These are phyloP conservation scores for Planiliza haematocheilus DNA, from an alignment of 2,113 vertebrate genomes.

Conservation along the genomic window DNA sequence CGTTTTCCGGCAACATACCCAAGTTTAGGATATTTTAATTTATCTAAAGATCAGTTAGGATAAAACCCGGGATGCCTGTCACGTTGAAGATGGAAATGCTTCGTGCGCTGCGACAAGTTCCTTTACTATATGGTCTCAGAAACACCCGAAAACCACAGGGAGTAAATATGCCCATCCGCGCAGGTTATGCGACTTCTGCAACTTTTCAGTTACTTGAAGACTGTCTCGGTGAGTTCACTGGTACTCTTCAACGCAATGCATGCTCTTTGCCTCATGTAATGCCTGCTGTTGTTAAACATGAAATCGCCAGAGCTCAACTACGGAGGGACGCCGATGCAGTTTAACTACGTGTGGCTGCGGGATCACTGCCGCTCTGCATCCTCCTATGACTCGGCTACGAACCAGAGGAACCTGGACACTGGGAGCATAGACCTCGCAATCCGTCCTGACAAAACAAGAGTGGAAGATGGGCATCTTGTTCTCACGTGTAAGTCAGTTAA, in stretches of 20 bases:
- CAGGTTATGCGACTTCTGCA: conserved; percentile 4
- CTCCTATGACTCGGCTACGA: conserved; percentile 89
- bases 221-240: conserved; percentile 74
- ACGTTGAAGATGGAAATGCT: conserved; percentile 12
- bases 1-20: no score
- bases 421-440: conserved; percentile 88
- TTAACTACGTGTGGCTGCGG: conserved; percentile 93
- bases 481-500: conserved; percentile 87
- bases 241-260: not conserved
- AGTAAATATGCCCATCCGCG: conserved; percentile 11
- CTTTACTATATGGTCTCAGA: not conserved
- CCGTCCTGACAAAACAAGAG: conserved; percentile 80
- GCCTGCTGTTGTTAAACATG: not conserved
- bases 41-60: not conserved
- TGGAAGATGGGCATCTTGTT: conserved; percentile 84
- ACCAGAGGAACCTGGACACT: conserved; percentile 92
- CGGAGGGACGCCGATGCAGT: conserved; percentile 80
- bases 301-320: conserved; percentile 83
- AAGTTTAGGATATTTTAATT: not conserved
- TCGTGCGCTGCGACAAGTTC: not conserved
- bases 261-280: no score
- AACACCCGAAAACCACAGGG: not conserved
- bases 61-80: conserved; percentile 33
- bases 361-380: conserved; percentile 92
- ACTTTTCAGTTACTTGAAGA: conserved; percentile 41